Percentiles rank a stretch among this genome's conserved stretches.
Conservation (phyloP, 2,113 vertebrate genomes). For the Salminus brasiliensis region DNA sequence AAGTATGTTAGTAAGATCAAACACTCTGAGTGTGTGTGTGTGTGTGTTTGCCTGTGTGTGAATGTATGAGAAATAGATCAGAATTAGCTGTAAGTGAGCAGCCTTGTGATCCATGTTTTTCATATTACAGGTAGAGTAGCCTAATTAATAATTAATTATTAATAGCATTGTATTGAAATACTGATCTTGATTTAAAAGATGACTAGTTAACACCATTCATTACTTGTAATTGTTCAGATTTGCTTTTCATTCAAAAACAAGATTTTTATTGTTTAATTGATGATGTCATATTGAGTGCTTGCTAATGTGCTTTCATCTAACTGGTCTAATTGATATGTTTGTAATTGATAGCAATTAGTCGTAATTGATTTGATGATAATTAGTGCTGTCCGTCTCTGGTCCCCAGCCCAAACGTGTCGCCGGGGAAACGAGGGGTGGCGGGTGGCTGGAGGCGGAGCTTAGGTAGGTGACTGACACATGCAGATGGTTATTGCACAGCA, state of each 20-base stretch:
- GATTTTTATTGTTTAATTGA: conserved; percentile 31
- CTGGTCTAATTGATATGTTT: conserved; percentile 41
- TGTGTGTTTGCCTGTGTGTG: conserved; percentile 18
- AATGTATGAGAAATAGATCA: conserved; percentile 9
- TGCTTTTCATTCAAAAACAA: not conserved
- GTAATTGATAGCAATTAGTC: conserved; percentile 48
- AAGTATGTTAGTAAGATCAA: conserved; percentile 9
- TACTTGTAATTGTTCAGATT: conserved; percentile 17
- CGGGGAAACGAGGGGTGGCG: conserved; percentile 54
- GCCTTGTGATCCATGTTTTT: not conserved
- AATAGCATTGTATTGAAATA: not conserved
- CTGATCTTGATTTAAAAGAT: not conserved
- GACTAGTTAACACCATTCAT: not conserved
- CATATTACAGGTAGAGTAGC: not conserved
- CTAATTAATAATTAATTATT: not conserved
- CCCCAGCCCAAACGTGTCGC: conserved; percentile 58
- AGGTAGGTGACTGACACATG: conserved; percentile 59
- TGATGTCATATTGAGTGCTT: conserved; percentile 27
- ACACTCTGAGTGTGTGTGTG: not conserved
- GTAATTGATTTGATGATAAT: conserved; percentile 54
- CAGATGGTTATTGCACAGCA: conserved; percentile 56
- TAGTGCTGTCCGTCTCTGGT: conserved; percentile 61
- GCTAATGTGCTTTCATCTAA: conserved; percentile 36
- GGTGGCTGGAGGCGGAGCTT: conserved; percentile 62
- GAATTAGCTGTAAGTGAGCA: not conserved